Evolutionary conservation across 2,797 vertebrate genomes (phyloP), one percentile per base, ranked within the genome.

Genomic region (Aulostomus chinensis): DNA sequence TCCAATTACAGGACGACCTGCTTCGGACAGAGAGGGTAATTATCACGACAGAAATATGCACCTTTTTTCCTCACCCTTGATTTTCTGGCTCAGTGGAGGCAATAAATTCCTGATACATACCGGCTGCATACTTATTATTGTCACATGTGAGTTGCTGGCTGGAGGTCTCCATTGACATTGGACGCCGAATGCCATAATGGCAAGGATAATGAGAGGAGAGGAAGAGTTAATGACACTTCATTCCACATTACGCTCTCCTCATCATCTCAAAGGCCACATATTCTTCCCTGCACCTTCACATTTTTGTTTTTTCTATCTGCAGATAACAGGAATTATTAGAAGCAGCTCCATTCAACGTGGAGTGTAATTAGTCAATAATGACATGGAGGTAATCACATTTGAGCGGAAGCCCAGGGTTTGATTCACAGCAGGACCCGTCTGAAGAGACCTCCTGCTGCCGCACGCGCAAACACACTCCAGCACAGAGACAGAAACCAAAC

Each of bases 281-380:
- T 21, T 22, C 4, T 56, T 62, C 33, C 39, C 5, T 20, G 9
- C 35, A 40, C 70, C 61, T 45, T 36, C 54, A 34, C 50, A 28
- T 20, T 79, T 62, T 56, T 80, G 5, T 34, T 25, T 4, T 4
- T 24, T 24, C 22, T 8, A 4, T 8, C 22, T 8, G 22, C 4
- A 24, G 24, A 32, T 80, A 86, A 88, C 56, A 73, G 7, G 83
- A 83, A 79, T 82, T 66, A 74, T 86, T 85, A 49, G 74, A 78
- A 73, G 55, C 58, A 60, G 58, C 70, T 74, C 56, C 12, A 58
- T 72, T 81, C 59, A 66, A 85, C 72, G 48, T 78, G 63, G 85
- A 88, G 82, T 88, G 80, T 90, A 91, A 94, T 92, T 92, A 91
- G 71, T 88, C 90, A 82, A 29, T 92, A 93, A 94, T 93, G 93